Percentiles rank a stretch among this genome's conserved stretches.
Evolutionary conservation across 2,888 invertebrate genomes (phyloP).

Genomic region (Cryptocephalus primarius): DNA sequence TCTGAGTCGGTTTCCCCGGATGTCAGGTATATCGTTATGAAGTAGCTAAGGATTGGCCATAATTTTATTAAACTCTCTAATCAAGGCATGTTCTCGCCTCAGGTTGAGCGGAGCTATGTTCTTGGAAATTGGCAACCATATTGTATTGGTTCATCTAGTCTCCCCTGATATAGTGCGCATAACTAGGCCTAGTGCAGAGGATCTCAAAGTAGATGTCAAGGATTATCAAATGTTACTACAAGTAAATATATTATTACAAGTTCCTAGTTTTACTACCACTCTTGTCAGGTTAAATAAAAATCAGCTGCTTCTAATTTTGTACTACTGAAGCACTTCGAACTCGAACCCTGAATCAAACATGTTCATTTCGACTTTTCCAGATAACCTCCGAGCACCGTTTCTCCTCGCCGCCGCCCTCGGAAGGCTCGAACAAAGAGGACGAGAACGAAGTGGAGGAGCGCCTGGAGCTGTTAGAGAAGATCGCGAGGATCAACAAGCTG

Average conservation of each 20-base stretch:
- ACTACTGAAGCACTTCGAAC: too few species aligned
- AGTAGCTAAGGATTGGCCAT: neutral
- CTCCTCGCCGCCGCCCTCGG: conserved; percentile 34
- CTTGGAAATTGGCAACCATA: neutral
- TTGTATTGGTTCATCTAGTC: neutral
- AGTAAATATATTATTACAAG: neutral
- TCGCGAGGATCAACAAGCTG: conserved; percentile 61
- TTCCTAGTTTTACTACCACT: neutral
- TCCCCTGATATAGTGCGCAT: neutral
- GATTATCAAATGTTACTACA: neutral
- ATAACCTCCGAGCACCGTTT: conserved; percentile 29
- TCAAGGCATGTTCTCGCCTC: neutral
- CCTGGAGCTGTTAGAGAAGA: conserved; percentile 61
- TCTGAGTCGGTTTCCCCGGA: neutral
- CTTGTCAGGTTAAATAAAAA: too few species aligned
- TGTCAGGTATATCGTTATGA: neutral
- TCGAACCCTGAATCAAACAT: too few species aligned
- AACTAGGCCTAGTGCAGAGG: neutral
- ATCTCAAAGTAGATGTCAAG: neutral
- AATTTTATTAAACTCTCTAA: neutral
- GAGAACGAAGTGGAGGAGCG: conserved; percentile 49
- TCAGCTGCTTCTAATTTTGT: too few species aligned
- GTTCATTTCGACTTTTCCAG: conserved; percentile 16
- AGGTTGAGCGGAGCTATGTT: neutral
- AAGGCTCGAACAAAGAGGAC: conserved; percentile 35